These are phyloP conservation scores for Microctenopoma steveboyesi DNA, from an alignment of 2,797 vertebrate genomes.

Conservation along the genomic window DNA sequence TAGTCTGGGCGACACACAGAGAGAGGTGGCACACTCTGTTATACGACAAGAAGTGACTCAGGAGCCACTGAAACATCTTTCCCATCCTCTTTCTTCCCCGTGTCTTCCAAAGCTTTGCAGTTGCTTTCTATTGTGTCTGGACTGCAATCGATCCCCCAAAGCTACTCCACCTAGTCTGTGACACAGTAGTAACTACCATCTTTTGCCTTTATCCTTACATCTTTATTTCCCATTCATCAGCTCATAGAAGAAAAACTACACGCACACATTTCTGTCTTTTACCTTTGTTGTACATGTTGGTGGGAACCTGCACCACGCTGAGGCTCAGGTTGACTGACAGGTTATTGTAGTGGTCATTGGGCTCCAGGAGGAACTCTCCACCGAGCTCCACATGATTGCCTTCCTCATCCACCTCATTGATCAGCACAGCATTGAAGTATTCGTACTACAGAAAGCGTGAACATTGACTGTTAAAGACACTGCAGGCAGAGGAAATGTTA, in stretches of 20 bases:
- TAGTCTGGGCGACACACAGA: conserved; percentile 36
- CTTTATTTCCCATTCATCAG: conserved; percentile 28
- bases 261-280: conserved; percentile 16
- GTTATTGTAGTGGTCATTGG: conserved; percentile 97
- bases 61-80: conserved; percentile 53
- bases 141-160: conserved; percentile 61
- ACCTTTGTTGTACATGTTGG: conserved; percentile 97
- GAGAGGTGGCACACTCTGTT: conserved; percentile 52
- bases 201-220: conserved; percentile 41
- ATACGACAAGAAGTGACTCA: conserved; percentile 57
- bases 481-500: neutral
- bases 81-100: conserved; percentile 6
- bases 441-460: conserved; percentile 86
- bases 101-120: conserved; percentile 36
- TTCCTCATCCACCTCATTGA: conserved; percentile 93
- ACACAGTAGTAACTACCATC: conserved; percentile 46
- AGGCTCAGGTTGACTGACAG: conserved; percentile 95
- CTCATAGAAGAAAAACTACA: conserved; percentile 32
- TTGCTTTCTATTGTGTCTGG: conserved; percentile 44
- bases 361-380: conserved; percentile 94
- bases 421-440: conserved; percentile 97
- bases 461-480: neutral
- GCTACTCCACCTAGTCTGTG: conserved; percentile 40
- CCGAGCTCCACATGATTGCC: conserved; percentile 94
- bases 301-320: conserved; percentile 97